phyloP scores from a whole-genome alignment of 2,113 vertebrate species.

The Lanius collurio region DNA sequence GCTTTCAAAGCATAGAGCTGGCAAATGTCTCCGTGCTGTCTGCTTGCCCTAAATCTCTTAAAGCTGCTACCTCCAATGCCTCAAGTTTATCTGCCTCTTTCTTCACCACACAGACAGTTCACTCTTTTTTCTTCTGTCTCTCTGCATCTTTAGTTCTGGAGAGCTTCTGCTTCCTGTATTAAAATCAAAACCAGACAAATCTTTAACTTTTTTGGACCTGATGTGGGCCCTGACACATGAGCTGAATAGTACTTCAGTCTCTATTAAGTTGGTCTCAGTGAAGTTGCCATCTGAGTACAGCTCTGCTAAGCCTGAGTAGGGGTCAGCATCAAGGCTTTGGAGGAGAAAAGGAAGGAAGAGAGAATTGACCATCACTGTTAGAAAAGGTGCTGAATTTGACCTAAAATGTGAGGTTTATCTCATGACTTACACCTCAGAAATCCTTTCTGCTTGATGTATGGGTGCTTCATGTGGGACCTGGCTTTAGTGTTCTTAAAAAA shows the following conservation, averaged over 20 bases:
- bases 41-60: neutral
- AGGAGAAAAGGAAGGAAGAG: neutral
- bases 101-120: neutral
- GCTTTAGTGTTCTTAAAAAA: neutral
- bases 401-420: neutral
- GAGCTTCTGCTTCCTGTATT: neutral
- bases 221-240: neutral
- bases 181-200: neutral
- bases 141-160: neutral
- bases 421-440: neutral
- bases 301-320: neutral
- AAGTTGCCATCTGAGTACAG: neutral
- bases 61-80: neutral
- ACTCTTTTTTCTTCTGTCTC: neutral
- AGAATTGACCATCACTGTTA: neutral
- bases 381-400: neutral
- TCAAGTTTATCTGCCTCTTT: neutral
- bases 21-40: neutral
- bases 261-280: neutral
- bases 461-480: neutral
- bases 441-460: neutral
- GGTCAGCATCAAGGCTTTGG: neutral
- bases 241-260: neutral
- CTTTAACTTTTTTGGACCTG: neutral
- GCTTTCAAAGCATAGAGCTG: neutral